phyloP scores from a whole-genome alignment of 2,888 invertebrate genomes.

The Sarcophaga rosellei region DNA sequence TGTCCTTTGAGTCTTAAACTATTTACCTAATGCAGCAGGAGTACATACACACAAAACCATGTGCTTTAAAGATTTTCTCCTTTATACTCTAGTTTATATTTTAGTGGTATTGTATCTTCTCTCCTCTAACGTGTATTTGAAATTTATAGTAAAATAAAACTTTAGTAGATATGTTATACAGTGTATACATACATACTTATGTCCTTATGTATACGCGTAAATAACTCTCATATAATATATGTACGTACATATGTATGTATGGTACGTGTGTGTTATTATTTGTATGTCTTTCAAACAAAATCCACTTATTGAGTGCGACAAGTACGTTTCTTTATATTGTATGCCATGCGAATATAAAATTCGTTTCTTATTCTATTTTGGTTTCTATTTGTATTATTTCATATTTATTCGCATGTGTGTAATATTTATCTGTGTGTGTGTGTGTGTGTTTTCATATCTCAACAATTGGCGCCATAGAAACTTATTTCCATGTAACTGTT shows the following conservation, averaged over 20 bases:
- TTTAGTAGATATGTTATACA: too few relatives aligned
- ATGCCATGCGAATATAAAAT: background rate
- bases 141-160: too few relatives aligned
- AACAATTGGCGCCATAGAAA: slow-evolving; percentile 27
- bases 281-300: slow-evolving; percentile 2
- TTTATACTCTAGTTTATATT: too few relatives aligned
- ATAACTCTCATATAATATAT: background rate
- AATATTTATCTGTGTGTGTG: background rate
- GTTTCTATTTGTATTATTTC: background rate
- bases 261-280: background rate
- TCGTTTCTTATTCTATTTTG: background rate
- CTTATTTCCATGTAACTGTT: slow-evolving; percentile 7
- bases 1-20: slow-evolving; percentile 24
- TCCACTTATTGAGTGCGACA: background rate
- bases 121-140: too few relatives aligned
- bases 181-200: too few relatives aligned
- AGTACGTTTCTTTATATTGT: background rate
- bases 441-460: background rate
- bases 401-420: background rate
- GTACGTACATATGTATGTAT: too few relatives aligned
- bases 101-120: too few relatives aligned
- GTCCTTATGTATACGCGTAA: too few relatives aligned
- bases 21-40: background rate
- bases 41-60: background rate
- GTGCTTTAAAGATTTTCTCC: background rate